These are phyloP conservation scores for Apostichopus parvimensis DNA, from an alignment of 35 echinoderm and acorn worm species.

Conservation along the genomic window DNA sequence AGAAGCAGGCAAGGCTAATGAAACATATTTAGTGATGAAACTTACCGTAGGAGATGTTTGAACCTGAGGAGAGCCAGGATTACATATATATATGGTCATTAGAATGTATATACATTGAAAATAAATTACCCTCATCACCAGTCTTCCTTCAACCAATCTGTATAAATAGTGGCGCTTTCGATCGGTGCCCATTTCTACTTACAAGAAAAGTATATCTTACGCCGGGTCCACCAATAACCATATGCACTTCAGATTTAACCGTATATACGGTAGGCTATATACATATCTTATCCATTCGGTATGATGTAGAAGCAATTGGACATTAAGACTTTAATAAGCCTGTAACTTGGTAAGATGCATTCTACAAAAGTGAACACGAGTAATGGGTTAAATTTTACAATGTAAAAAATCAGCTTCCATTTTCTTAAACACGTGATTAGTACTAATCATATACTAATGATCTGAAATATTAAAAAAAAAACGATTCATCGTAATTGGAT, in stretches of 20 bases:
- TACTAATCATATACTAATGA: too few species aligned
- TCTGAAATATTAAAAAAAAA: too few species aligned
- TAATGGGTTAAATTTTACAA: too few species aligned
- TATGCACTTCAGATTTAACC: not conserved
- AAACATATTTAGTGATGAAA: not conserved
- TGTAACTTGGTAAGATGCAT: too few species aligned
- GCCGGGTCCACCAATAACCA: not conserved
- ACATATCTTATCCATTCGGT: too few species aligned
- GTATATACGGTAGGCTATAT: too few species aligned
- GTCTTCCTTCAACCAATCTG: not conserved
- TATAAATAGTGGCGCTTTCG: not conserved
- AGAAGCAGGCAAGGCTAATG: slow-evolving; percentile 30
- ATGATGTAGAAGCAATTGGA: too few species aligned
- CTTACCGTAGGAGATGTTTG: slow-evolving; percentile 42
- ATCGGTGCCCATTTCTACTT: not conserved
- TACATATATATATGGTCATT: slow-evolving; percentile 5
- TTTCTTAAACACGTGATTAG: too few species aligned
- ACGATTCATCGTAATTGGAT: too few species aligned
- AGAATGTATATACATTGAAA: not conserved
- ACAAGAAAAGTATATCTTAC: not conserved
- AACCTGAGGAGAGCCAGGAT: slow-evolving; percentile 41
- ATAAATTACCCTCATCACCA: not conserved
- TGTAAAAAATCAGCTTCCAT: too few species aligned
- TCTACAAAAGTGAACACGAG: too few species aligned
- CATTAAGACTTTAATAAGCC: too few species aligned